Evolutionary conservation across 1,140 invertebrate species (phyloP), one percentile per base, ranked within the genome.

Genomic region (Scylla paramamosain): DNA sequence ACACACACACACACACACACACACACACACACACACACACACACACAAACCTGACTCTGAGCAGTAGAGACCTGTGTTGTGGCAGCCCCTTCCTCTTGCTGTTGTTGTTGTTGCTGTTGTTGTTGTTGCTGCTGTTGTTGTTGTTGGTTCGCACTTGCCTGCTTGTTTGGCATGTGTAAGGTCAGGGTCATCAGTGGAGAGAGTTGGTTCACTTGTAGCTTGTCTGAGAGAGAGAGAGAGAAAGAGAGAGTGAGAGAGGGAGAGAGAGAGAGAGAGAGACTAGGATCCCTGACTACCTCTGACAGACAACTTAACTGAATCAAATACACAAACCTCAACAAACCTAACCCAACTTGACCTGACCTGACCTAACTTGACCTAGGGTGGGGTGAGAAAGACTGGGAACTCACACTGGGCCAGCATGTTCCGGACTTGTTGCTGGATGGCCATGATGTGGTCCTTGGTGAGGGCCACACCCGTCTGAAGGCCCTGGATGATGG

Each of bases 371-470:
- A n/a, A n/a, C n/a, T n/a, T n/a, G 20, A 6, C 4, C 7, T 7
- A 16, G 84, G 29, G 84, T 4, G 39, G 28, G 28, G 20, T 10
- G 84, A 45, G 39, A 29, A 28, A 45, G 25, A 31, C 6, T 39
- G 39, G 6, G 46, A 46, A 96, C 95, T 96, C 59, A 96, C 95
- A 96, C 84, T 96, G 96, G 20, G 95, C 94, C 52, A 95, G 95
- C 95, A 94, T 96, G 59, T 94, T 94, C 52, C 95, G 95, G 82
- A 95, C 93, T 92, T 96, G 95, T 48, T 96, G 96, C 59, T 96
- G 96, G 31, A 96, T 96, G 32, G 95, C 95, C 46, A 96, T 95
- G 16, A 95, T 96, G 90, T 96, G 96, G 67, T 96, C 96, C 46
- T 96, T 96, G 87, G 96, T 96, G 25, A 95, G 95, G 7, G 94